These are phyloP conservation scores for Agapostemon virescens DNA, from an alignment of 2,888 invertebrate genomes.

Conservation along the genomic window DNA sequence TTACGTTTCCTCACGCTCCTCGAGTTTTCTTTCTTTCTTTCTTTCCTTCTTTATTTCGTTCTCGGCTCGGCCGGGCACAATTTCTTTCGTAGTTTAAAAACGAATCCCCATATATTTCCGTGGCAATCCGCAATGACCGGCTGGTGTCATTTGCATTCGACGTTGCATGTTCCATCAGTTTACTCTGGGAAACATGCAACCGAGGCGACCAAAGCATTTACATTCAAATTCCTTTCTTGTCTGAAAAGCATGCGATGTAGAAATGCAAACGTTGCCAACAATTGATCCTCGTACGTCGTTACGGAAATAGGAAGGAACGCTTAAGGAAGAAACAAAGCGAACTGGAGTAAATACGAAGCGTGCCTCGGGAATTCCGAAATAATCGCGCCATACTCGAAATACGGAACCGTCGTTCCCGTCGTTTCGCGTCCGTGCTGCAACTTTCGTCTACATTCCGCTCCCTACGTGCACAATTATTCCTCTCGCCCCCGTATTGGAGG, in stretches of 20 bases:
- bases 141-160: conserved; percentile 69
- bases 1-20: conserved; percentile 35
- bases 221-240: conserved; percentile 66
- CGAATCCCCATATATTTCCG: conserved; percentile 58
- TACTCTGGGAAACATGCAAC: conserved; percentile 70
- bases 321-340: conserved; percentile 61
- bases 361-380: conserved; percentile 57
- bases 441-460: conserved; percentile 43
- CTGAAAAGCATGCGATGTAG: conserved; percentile 59
- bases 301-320: conserved; percentile 56
- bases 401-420: conserved; percentile 20
- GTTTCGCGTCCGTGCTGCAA: conserved; percentile 20
- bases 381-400: conserved; percentile 54
- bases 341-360: conserved; percentile 53
- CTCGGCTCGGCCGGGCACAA: background rate
- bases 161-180: conserved; percentile 70
- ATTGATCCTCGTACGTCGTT: conserved; percentile 65
- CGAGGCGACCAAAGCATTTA: conserved; percentile 68
- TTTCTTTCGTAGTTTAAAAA: conserved; percentile 29
- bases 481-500: conserved; percentile 22
- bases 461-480: conserved; percentile 48
- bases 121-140: conserved; percentile 70
- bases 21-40: conserved; percentile 10
- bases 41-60: conserved; percentile 11
- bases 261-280: conserved; percentile 61